Percentiles rank a stretch among this genome's conserved stretches.
Evolutionary conservation across 2,113 vertebrate species (phyloP).

Genomic region (Tiliqua scincoides): DNA sequence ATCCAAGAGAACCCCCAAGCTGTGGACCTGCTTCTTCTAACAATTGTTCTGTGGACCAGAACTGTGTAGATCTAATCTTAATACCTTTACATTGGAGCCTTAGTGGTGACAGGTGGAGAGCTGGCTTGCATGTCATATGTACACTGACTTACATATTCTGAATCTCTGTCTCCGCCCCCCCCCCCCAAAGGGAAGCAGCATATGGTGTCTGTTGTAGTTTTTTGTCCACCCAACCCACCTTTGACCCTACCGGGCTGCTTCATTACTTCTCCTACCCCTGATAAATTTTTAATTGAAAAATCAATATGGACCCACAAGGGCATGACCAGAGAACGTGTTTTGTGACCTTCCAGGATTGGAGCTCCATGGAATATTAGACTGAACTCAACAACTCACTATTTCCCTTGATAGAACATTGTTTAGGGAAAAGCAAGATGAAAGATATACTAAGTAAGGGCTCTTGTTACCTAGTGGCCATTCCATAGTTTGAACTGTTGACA

Average conservation of each 20-base stretch:
- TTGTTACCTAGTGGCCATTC: background rate
- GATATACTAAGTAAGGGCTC: background rate
- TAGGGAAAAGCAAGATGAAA: background rate
- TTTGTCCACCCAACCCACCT: background rate
- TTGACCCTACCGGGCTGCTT: constrained; percentile 18
- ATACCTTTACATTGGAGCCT: rapidly evolving
- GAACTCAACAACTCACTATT: background rate
- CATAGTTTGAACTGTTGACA: background rate
- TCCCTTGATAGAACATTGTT: constrained; percentile 25
- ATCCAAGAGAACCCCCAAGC: too few relatives aligned
- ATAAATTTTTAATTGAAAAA: constrained; percentile 62
- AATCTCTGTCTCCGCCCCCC: background rate
- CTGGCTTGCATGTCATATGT: constrained; percentile 19
- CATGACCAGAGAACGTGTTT: background rate
- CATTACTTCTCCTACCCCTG: constrained; percentile 20
- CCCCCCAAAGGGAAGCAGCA: background rate
- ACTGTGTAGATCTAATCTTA: background rate
- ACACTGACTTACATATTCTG: constrained; percentile 19
- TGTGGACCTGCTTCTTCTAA: too few relatives aligned
- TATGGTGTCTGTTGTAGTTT: background rate
- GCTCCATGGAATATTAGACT: constrained; percentile 36
- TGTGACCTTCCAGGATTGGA: constrained; percentile 21
- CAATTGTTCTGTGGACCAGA: background rate
- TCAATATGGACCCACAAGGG: background rate
- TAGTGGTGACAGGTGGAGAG: background rate